Conservation (phyloP, 2,888 invertebrate species). For the Caenorhabditis sp. region DNA sequence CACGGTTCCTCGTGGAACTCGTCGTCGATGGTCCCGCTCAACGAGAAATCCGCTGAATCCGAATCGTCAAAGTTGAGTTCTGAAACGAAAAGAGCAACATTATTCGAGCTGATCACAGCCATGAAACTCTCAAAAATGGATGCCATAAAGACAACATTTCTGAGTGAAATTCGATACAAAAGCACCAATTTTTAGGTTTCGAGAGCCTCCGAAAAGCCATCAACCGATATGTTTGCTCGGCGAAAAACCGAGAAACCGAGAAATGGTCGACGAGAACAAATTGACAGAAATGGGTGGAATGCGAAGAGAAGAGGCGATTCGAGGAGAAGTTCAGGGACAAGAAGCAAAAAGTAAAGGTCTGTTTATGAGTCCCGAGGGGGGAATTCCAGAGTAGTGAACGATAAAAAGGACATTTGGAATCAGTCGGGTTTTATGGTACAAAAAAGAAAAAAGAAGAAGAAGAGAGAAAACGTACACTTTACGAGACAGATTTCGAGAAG, state of each 20-base stretch:
- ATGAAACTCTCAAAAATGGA: constrained; percentile 28
- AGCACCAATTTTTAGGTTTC: constrained; percentile 46
- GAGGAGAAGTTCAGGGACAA: constrained; percentile 11
- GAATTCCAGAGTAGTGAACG: constrained; percentile 31
- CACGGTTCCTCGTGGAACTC: constrained; percentile 45
- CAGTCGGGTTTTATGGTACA: constrained; percentile 34
- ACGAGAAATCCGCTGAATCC: constrained; percentile 60
- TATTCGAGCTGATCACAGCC: neutral
- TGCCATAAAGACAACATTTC: constrained; percentile 46
- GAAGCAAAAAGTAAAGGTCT: constrained; percentile 11
- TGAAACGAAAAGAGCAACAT: constrained; percentile 45
- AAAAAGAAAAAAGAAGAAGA: constrained; percentile 12
- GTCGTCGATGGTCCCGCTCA: constrained; percentile 55
- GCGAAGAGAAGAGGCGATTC: too few species aligned
- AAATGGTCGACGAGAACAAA: constrained; percentile 37
- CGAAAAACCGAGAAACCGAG: constrained; percentile 11
- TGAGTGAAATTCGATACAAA: constrained; percentile 55
- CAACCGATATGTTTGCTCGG: constrained; percentile 48
- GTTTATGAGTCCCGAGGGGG: constrained; percentile 53
- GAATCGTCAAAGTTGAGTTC: constrained; percentile 65
- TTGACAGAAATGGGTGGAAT: neutral
- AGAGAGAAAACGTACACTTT: constrained; percentile 33
- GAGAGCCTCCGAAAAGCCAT: constrained; percentile 23
- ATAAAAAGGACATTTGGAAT: constrained; percentile 50
- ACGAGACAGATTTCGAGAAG: constrained; percentile 23